These are phyloP conservation scores for Omphaloscelis lunosa DNA, from an alignment of 2,888 invertebrate genomes.

Conservation along the genomic window DNA sequence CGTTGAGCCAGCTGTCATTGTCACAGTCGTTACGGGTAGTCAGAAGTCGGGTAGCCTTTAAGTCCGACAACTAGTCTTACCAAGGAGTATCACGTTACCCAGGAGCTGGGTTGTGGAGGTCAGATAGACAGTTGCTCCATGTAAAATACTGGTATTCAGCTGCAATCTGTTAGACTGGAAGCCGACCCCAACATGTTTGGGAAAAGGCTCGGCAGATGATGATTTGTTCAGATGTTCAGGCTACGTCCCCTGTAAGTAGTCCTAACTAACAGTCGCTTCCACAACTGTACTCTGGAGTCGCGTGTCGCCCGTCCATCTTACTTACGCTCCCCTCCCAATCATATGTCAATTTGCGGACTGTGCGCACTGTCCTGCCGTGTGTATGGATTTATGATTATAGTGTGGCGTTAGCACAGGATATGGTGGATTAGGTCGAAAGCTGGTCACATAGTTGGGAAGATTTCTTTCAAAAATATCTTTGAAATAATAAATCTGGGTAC, in stretches of 20 bases:
- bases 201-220: neutral
- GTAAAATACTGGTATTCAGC: neutral
- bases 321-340: conserved; percentile 31
- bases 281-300: conserved; percentile 31
- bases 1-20: too few species aligned
- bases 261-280: too few species aligned
- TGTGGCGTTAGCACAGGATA: neutral
- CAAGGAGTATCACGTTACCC: too few species aligned
- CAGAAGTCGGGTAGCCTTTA: too few species aligned
- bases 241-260: neutral
- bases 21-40: too few species aligned
- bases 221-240: neutral
- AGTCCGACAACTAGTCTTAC: too few species aligned
- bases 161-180: neutral
- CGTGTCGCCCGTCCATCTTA: conserved; percentile 53
- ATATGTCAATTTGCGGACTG: conserved; percentile 18
- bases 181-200: neutral
- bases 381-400: conserved; percentile 22
- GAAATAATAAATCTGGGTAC: too few species aligned
- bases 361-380: neutral
- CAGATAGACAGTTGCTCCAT: neutral
- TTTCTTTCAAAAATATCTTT: too few species aligned
- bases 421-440: neutral
- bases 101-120: neutral
- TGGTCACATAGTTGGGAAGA: neutral